Base-by-base conservation (phyloP, 2,113 vertebrate species). In the Benitochromis conjunctus region DNA sequence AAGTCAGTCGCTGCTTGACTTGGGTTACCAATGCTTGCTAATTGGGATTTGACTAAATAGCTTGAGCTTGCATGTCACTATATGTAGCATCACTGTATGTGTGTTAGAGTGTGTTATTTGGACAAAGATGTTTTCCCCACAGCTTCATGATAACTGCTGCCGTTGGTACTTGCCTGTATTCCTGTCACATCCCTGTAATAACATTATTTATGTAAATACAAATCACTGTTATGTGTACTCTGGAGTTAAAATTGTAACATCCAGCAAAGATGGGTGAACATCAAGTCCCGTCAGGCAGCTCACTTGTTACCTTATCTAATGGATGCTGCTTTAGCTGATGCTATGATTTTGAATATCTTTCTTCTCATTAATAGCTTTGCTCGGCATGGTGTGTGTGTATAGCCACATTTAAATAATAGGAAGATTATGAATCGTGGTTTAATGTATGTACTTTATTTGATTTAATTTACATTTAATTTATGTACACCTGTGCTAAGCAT, bases 31-130 rank as follows among this genome's bases (percentile, higher is more conserved):
- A 53, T 90, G 84, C 46, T 76, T 74, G 78, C 88, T 94, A 94
- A 93, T 89, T 92, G 88, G 92, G 88, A 94, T 95, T 93, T 89
- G 57, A 88, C 89, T 90, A 86, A 94, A 93, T 86, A 88, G 86
- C 86, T 82, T 92, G 79, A 86, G 66, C 80, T 79, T 91, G 88
- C 58, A 82, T 87, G 81, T 85, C 80, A 82, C 58, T 53, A 74
- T 7, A 74, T 74, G 66, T 74, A 66, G 55, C 53, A 82, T 82
- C 62, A 81, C 43, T 83, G 24, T 41, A 12, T 43, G 79, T 41
- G 55, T 46, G 10, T 66, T 48, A 16, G 53, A 48, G 71, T 80
- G n/a, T 79, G 48, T 84, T 64, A 43, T 74, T 53, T 56, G 62
- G 55, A 85, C 9, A 76, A 19, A 51, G 21, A 64, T 9, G 29